Conservation (phyloP, 2,113 vertebrate species). For the Dipodomys ordii region DNA sequence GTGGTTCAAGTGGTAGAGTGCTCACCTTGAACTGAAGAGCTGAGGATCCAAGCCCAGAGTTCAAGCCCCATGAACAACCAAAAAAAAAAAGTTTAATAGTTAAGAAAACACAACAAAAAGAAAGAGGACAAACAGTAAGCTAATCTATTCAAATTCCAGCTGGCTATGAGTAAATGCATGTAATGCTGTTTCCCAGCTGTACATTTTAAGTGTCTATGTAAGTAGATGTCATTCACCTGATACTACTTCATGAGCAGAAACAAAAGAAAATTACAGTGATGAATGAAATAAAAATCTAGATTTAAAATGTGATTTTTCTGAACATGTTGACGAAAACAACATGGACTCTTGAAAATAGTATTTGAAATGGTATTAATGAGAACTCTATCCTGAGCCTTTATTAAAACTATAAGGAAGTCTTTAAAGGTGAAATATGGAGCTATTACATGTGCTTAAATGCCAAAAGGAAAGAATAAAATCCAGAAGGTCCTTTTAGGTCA, state of each 20-base stretch:
- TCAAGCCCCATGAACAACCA: too few species aligned
- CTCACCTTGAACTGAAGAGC: too few species aligned
- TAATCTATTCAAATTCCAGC: conserved; percentile 39
- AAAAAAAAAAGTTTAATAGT: background rate
- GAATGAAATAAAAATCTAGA: conserved; percentile 63
- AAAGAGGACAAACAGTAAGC: conserved; percentile 40
- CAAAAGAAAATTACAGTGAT: background rate
- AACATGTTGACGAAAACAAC: conserved; percentile 9
- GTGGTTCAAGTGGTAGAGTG: too few species aligned
- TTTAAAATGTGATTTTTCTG: conserved; percentile 22
- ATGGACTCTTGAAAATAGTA: conserved; percentile 7
- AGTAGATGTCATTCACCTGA: conserved; percentile 36
- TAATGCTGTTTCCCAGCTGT: background rate
- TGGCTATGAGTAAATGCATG: background rate
- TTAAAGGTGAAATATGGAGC: conserved; percentile 47
- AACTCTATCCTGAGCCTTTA: conserved; percentile 37
- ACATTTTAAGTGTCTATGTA: conserved; percentile 16
- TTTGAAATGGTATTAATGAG: conserved; percentile 12
- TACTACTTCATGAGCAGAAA: conserved; percentile 18
- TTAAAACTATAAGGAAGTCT: background rate
- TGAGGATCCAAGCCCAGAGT: too few species aligned
- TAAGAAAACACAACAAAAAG: conserved; percentile 32
- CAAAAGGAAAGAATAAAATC: conserved; percentile 63
- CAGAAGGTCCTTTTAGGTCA: conserved; percentile 54
- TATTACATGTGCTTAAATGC: conserved; percentile 12